Base-by-base conservation (phyloP, 35 echinoderm and acorn worm species). In the Ptychodera flava region DNA sequence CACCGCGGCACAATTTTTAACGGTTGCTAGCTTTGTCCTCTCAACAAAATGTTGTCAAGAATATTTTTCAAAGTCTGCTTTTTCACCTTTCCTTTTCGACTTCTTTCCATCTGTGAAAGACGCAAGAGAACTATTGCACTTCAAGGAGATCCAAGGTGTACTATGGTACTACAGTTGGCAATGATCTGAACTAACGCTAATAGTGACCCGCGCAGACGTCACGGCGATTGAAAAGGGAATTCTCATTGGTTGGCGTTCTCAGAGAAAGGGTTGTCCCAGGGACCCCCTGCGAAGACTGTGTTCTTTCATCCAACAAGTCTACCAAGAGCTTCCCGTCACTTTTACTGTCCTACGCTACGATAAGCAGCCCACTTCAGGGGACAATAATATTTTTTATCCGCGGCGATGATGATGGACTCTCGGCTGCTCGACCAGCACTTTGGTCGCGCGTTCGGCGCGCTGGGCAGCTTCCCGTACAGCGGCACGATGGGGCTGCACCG, bases 301-400 rank as follows among this genome's bases (percentile, higher is more conserved):
- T 64, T 64, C 45, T 64, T 64, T 64, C 45, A 64, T 64, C 45
- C 45, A 64, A 64, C 45, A 64, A 64, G 45, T 64, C 45, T 64
- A 64, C 45, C 45, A 64, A 64, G 45, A 64, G 45, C 6, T 64
- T 64, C 45, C 45, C 45, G 6, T 12, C 22, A 64, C 45, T 64
- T 64, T 6, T 64, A 6, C 45, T 64, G 45, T 64, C 45, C 45
- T 64, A 64, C 45, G 45, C 45, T 22, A 64, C 45, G 45, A 64
- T 64, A 64, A 64, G 6, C 22, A 22, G 22, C 45, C 45, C 6
- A 22, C 45, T 64, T 64, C 45, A 22, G 45, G 45, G 45, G 6
- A 64, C 45, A 22, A 64, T 64, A n/a, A n/a, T n/a, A n/a, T n/a
- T n/a, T n/a, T n/a, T n/a, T n/a, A n/a, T 64, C 22, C 45, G 45